Conservation (phyloP, 2,113 vertebrate genomes). For the Ceuthmochares aereus region DNA sequence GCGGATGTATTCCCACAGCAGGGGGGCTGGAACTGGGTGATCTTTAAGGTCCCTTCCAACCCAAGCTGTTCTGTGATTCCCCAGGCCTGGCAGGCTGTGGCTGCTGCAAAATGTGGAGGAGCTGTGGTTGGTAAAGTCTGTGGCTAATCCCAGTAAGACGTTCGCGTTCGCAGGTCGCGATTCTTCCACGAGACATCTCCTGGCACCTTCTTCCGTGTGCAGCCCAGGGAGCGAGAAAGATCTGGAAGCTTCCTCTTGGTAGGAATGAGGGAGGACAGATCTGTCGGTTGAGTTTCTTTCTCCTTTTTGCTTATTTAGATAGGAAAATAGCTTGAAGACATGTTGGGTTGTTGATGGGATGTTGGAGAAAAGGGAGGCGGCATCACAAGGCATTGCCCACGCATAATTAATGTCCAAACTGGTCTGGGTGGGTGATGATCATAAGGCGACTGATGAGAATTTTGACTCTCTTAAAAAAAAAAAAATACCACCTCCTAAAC, state of each 20-base stretch:
- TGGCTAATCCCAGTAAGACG: background rate
- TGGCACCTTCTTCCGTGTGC: background rate
- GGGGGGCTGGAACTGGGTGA: no score
- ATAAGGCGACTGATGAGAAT: background rate
- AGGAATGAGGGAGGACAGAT: background rate
- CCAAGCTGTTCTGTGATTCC: no score
- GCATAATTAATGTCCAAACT: accelerated
- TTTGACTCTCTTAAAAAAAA: background rate
- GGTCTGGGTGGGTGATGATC: background rate
- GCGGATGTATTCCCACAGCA: no score
- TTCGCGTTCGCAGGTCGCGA: background rate
- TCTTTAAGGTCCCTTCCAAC: no score
- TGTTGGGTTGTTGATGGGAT: background rate
- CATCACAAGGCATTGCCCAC: background rate
- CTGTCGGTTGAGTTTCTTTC: background rate
- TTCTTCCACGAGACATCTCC: background rate
- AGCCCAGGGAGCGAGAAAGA: background rate
- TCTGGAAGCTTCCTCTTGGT: background rate
- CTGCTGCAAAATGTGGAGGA: background rate
- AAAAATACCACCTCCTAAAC: background rate
- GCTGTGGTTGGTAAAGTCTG: background rate
- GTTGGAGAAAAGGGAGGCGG: background rate
- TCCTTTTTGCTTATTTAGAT: background rate
- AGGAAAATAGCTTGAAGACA: background rate
- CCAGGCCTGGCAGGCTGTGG: background rate